Conservation (phyloP, 2,888 invertebrate genomes). For the Muscina levida region DNA sequence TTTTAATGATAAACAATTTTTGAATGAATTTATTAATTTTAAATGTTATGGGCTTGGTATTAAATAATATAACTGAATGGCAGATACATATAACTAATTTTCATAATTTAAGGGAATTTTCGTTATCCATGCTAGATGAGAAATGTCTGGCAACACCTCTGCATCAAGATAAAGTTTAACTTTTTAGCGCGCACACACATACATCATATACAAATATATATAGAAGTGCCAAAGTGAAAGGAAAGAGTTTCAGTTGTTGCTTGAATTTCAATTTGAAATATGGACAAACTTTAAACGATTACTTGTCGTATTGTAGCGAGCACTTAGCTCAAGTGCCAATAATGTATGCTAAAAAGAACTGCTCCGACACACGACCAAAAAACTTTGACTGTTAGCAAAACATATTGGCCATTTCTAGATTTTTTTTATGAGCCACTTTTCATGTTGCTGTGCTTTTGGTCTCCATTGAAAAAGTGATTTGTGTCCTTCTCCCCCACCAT, state of each 20-base stretch:
- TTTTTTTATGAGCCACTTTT: conserved; percentile 48
- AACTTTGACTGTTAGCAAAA: conserved; percentile 34
- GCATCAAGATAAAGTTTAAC: background rate
- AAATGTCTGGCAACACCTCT: background rate
- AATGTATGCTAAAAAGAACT: conserved; percentile 53
- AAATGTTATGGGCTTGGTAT: no score
- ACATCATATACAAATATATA: background rate
- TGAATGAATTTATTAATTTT: no score
- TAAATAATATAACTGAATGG: no score
- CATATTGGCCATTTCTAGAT: conserved; percentile 46
- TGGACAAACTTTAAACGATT: conserved; percentile 62
- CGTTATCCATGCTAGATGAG: no score
- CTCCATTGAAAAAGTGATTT: background rate
- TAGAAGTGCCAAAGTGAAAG: background rate
- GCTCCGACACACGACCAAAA: conserved; percentile 22
- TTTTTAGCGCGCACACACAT: background rate
- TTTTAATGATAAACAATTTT: no score
- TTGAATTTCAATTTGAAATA: conserved; percentile 62
- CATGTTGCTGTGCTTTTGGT: conserved; percentile 26
- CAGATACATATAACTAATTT: no score
- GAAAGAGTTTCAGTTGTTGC: conserved; percentile 47
- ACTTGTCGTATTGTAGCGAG: conserved; percentile 59
- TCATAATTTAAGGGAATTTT: no score
- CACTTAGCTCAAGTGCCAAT: conserved; percentile 61
- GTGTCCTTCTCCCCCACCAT: background rate